Conservation (phyloP, 1,140 invertebrate genomes). For the Babylonia areolata region DNA sequence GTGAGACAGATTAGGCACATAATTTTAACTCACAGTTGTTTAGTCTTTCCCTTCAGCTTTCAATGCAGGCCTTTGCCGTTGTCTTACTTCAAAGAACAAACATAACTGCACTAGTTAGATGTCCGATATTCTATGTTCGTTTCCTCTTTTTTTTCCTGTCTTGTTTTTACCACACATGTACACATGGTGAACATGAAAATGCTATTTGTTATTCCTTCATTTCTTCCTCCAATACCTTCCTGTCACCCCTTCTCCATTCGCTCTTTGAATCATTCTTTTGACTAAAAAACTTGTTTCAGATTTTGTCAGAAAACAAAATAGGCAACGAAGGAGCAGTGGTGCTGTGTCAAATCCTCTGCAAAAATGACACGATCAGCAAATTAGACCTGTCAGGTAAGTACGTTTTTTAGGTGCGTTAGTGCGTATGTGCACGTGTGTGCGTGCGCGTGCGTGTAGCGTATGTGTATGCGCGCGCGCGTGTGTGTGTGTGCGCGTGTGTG, state of each 20-base stretch:
- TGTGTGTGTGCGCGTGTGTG: not conserved
- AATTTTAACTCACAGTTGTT: too few relatives aligned
- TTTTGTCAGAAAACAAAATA: slow-evolving; percentile 65
- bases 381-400: slow-evolving; percentile 63
- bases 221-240: too few relatives aligned
- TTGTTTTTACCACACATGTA: too few relatives aligned
- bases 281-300: slow-evolving; percentile 47
- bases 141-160: too few relatives aligned
- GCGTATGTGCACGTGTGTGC: not conserved
- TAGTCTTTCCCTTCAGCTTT: too few relatives aligned
- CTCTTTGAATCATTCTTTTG: not conserved
- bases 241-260: too few relatives aligned
- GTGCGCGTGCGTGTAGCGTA: not conserved
- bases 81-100: too few relatives aligned
- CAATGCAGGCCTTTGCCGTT: too few relatives aligned
- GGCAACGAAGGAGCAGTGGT: slow-evolving; percentile 59
- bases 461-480: not conserved
- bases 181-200: too few relatives aligned
- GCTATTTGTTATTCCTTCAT: not conserved
- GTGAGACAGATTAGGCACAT: too few relatives aligned
- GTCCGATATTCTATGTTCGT: too few relatives aligned
- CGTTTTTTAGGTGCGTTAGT: not conserved
- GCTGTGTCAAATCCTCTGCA: slow-evolving; percentile 61
- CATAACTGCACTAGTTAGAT: too few relatives aligned
- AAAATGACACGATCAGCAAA: slow-evolving; percentile 59